phyloP scores from a whole-genome alignment of 2,797 vertebrate species.

The Gorsachius magnificus region DNA sequence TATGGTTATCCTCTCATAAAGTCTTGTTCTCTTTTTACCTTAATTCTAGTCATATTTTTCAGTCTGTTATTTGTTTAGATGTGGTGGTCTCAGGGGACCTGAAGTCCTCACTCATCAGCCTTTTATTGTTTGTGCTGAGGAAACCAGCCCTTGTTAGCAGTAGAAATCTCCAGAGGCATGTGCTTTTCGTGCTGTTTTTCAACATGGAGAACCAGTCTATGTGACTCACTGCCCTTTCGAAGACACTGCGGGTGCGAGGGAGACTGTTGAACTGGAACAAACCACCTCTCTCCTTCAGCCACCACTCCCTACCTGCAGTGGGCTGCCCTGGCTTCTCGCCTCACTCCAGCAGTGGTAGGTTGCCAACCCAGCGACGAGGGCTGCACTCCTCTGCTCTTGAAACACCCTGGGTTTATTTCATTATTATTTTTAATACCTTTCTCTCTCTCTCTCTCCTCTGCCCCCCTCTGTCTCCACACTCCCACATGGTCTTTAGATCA shows the following conservation, averaged over 20 bases:
- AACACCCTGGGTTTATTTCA: not conserved
- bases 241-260: not conserved
- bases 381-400: not conserved
- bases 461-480: no score
- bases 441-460: not conserved
- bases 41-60: not conserved
- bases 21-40: not conserved
- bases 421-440: not conserved
- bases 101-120: slow-evolving; percentile 34
- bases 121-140: slow-evolving; percentile 31
- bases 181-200: not conserved
- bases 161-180: not conserved
- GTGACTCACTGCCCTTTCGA: not conserved
- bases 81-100: not conserved
- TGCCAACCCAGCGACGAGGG: not conserved
- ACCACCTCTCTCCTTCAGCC: not conserved
- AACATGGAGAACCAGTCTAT: not conserved
- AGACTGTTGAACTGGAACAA: not conserved
- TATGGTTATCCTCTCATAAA: not conserved
- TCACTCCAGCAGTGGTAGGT: not conserved
- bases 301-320: not conserved
- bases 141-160: slow-evolving; percentile 26
- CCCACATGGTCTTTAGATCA: not conserved
- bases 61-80: slow-evolving; percentile 18
- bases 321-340: not conserved